Evolutionary conservation across 1,140 invertebrate genomes (phyloP).

Genomic region (Aphaenogaster rudis): DNA sequence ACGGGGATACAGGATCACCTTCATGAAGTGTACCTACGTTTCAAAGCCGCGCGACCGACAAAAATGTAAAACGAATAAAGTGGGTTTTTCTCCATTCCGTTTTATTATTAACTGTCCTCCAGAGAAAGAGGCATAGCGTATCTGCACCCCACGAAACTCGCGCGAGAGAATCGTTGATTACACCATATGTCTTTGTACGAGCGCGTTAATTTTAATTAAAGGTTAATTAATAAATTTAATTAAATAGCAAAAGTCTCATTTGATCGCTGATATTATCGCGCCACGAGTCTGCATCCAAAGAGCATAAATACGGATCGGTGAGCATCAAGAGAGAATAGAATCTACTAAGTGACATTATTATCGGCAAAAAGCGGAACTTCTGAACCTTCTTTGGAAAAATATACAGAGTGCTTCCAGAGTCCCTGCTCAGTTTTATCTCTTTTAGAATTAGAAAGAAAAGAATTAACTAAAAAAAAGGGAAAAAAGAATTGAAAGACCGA

Average conservation of each 20-base stretch:
- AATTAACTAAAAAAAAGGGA: not conserved
- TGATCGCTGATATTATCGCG: constrained; percentile 3
- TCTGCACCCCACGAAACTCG: not conserved
- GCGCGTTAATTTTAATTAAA: constrained; percentile 25
- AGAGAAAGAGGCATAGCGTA: not conserved
- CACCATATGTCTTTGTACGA: constrained; percentile 5
- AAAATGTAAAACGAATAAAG: constrained; percentile 2
- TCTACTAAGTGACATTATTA: not conserved
- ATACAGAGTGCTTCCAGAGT: not conserved
- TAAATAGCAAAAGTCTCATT: not conserved
- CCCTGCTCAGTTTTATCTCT: not conserved
- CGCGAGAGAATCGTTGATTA: not conserved
- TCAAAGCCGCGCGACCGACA: not conserved
- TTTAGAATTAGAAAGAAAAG: not conserved
- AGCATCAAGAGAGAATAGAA: not conserved
- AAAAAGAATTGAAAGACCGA: not conserved
- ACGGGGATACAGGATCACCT: not conserved
- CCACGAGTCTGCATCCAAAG: not conserved
- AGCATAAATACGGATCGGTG: not conserved
- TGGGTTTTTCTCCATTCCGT: not conserved
- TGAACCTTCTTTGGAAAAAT: not conserved
- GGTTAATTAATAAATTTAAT: constrained; percentile 49
- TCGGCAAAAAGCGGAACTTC: not conserved
- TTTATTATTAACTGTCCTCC: constrained; percentile 53
- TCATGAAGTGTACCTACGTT: constrained; percentile 9